Conservation (phyloP, 2,888 invertebrate species). For the Spialia ferax region DNA sequence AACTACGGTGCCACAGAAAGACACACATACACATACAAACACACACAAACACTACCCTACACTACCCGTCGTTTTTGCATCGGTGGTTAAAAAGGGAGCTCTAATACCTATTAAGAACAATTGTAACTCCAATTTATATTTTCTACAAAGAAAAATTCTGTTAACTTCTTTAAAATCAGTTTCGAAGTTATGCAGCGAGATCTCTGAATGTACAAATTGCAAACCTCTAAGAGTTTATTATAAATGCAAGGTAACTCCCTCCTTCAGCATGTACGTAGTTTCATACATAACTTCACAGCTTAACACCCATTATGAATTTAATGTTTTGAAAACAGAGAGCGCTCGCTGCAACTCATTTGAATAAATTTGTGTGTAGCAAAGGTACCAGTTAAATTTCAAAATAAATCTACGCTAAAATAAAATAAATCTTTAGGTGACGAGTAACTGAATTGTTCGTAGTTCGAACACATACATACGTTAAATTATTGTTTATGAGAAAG, state of each 20-base stretch:
- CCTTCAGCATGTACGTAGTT: slow-evolving; percentile 24
- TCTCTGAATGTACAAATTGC: slow-evolving; percentile 21
- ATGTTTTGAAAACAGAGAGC: slow-evolving; percentile 23
- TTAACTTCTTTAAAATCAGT: slow-evolving; percentile 14
- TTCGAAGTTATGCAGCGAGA: slow-evolving; percentile 21
- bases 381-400: not conserved
- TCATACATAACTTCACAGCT: slow-evolving; percentile 24
- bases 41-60: too few relatives aligned
- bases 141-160: slow-evolving; percentile 15
- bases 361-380: slow-evolving; percentile 10
- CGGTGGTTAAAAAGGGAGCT: too few relatives aligned
- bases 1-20: too few relatives aligned
- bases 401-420: too few relatives aligned
- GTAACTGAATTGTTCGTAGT: not conserved
- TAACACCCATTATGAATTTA: slow-evolving; percentile 33
- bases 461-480: not conserved
- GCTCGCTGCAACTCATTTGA: slow-evolving; percentile 15
- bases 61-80: too few relatives aligned
- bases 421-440: not conserved
- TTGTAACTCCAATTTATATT: not conserved
- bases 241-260: slow-evolving; percentile 21
- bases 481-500: not conserved
- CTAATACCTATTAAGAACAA: slow-evolving; percentile 1
- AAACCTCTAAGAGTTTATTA: slow-evolving; percentile 33
- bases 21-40: too few relatives aligned